Evolutionary conservation across 2,113 vertebrate genomes (phyloP).

Genomic region (Pristiophorus japonicus): DNA sequence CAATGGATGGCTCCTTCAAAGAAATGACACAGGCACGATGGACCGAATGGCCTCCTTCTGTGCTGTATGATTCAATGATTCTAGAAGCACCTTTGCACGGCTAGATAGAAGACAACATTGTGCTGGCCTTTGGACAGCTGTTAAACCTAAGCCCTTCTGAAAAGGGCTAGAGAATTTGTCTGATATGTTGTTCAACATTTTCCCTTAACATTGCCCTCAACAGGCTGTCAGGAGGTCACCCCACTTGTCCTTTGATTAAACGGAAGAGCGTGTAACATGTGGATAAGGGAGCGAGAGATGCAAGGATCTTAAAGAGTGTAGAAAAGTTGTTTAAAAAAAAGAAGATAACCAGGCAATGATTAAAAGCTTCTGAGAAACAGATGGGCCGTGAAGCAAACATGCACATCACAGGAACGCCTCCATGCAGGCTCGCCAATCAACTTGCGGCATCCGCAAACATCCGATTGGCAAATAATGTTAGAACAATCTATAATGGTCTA

Average conservation of each 20-base stretch:
- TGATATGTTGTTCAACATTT: neutral
- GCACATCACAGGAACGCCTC: neutral
- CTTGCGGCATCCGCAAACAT: neutral
- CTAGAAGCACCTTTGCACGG: neutral
- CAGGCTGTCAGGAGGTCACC: neutral
- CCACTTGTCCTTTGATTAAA: neutral
- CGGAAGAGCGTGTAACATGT: neutral
- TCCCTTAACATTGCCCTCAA: neutral
- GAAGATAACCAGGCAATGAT: neutral
- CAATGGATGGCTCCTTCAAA: neutral
- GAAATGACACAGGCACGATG: neutral
- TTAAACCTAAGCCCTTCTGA: neutral
- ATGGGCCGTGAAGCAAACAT: neutral
- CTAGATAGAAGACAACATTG: neutral
- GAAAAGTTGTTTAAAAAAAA: neutral
- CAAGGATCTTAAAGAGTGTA: neutral
- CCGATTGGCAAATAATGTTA: conserved; percentile 28
- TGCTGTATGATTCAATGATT: neutral
- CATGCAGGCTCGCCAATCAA: neutral
- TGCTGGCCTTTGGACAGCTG: neutral
- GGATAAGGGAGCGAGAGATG: neutral
- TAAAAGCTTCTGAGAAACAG: neutral
- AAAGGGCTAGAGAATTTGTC: neutral
- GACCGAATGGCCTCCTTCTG: neutral
- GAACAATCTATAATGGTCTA: neutral